Percentiles rank a stretch among this genome's conserved stretches.
Evolutionary conservation across 2,797 vertebrate genomes (phyloP).

Genomic region (Pitangus sulphuratus): DNA sequence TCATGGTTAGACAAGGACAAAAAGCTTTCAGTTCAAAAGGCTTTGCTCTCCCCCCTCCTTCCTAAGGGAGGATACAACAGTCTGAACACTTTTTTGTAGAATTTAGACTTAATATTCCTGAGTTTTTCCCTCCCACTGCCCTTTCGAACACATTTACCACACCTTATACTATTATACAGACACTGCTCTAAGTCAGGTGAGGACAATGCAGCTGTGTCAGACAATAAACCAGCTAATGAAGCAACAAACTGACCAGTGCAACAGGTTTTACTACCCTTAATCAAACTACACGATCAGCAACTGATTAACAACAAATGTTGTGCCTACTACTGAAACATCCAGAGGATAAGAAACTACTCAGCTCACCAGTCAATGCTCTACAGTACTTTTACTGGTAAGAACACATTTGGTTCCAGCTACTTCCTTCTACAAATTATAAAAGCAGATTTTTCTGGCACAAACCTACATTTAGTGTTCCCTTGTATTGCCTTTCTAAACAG

Average conservation of each 20-base stretch:
- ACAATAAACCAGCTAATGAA: not conserved
- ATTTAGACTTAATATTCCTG: not conserved
- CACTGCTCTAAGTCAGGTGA: not conserved
- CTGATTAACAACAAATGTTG: not conserved
- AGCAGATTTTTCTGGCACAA: not conserved
- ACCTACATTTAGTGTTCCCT: not conserved
- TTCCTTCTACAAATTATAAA: not conserved
- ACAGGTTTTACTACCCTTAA: not conserved
- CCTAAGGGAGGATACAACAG: not conserved
- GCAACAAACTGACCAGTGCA: not conserved
- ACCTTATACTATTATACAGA: not conserved
- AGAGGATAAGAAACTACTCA: not conserved
- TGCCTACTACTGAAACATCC: not conserved
- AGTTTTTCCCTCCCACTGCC: not conserved
- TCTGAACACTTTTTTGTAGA: not conserved
- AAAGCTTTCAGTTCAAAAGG: not conserved
- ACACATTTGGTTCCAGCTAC: not conserved
- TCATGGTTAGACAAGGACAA: not conserved
- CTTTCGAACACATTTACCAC: not conserved
- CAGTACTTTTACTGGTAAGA: not conserved
- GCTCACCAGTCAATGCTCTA: not conserved
- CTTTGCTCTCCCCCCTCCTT: not conserved
- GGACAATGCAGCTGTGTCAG: not conserved
- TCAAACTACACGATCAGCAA: not conserved
- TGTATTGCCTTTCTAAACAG: not conserved